Evolutionary conservation across 2,888 invertebrate genomes (phyloP).

Genomic region (Alitta virens): DNA sequence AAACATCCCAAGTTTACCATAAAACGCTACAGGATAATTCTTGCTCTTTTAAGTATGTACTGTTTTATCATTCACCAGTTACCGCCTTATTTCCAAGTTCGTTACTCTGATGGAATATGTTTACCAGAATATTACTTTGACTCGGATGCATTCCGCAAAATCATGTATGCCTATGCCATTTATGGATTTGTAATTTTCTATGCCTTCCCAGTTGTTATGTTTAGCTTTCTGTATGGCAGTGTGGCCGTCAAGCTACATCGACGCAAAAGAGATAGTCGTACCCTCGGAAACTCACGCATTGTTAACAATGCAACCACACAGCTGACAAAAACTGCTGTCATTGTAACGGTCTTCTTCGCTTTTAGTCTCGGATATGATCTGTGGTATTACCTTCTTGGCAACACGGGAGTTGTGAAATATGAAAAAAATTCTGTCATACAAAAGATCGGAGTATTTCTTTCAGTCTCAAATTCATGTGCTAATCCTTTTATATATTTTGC

Average conservation of each 20-base stretch:
- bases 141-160: neutral
- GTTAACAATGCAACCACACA: neutral
- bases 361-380: neutral
- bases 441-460: neutral
- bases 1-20: neutral
- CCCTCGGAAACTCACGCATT: neutral
- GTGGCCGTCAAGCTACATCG: neutral
- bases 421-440: neutral
- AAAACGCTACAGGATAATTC: no score
- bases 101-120: neutral
- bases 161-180: neutral
- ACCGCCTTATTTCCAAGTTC: neutral
- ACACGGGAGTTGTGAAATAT: neutral
- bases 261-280: neutral
- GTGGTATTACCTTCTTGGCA: neutral
- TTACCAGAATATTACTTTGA: neutral
- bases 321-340: neutral
- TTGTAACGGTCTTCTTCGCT: neutral
- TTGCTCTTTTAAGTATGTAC: no score
- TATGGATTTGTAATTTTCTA: neutral
- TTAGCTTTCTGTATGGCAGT: neutral
- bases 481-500: neutral
- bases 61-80: neutral
- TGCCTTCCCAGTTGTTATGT: neutral
- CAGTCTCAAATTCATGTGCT: neutral